Evolutionary conservation across 2,888 invertebrate genomes (phyloP), one percentile per base, ranked within the genome.

Genomic region (Hirtodrosophila cameraria): DNA sequence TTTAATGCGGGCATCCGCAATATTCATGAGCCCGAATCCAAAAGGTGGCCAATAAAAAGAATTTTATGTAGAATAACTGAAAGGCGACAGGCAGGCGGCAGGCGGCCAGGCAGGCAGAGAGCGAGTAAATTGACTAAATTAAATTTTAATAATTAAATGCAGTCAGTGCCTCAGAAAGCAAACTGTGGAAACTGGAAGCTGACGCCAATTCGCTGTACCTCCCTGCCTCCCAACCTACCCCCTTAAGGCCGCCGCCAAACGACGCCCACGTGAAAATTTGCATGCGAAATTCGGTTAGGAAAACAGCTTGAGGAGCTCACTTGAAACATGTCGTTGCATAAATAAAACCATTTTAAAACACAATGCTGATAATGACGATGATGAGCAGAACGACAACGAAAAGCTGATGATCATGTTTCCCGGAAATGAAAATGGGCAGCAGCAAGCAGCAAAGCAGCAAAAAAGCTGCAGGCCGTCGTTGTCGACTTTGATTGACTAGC

Each of bases 121-220:
- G n/a, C n/a, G n/a, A 41, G 58, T 43, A 68, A 81, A 81, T 82
- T 81, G 82, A 68, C 82, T 63, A 77, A 85, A 82, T 82, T 85
- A 85, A 82, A 82, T 82, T 82, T 82, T 82, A 82, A 82, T 82
- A 84, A 84, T 82, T 82, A 82, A 82, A 79, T 73, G 76, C 82
- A 78, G 54, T 50, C 62, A 11, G 54, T 43, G 43, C 27, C 45
- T 33, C 13, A 5, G 27, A 16, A 45, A 33, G 38, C 30, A 31
- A n/a, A n/a, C n/a, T n/a, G n/a, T n/a, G n/a, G n/a, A n/a, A n/a
- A 41, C 38, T 25, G 49, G 43, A 48, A 59, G 43, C 13, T 35
- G 23, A n/a, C 41, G 57, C 30, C 2, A 7, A 6, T n/a, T 16
- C 8, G 23, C 38, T 20, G 20, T 23, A 23, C 23, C 8, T 6